Percentiles rank a stretch among this genome's conserved stretches.
These are phyloP conservation scores for Tetragonisca angustula DNA, from an alignment of 2,888 invertebrate species.

Conservation along the genomic window DNA sequence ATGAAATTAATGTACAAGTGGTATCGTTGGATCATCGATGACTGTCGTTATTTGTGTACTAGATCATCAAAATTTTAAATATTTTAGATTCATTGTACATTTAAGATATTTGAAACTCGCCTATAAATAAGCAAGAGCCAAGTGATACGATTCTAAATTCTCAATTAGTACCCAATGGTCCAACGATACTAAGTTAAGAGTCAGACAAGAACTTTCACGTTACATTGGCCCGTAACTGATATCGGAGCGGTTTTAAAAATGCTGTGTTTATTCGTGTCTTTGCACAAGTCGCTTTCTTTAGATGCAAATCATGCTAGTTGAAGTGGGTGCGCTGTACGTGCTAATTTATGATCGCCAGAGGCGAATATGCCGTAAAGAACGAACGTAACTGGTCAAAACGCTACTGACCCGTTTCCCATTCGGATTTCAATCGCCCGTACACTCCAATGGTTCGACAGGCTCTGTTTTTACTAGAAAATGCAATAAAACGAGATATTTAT, in stretches of 20 bases:
- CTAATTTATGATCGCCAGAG: background rate
- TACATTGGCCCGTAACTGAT: background rate
- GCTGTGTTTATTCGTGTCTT: background rate
- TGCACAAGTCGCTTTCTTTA: too few relatives aligned
- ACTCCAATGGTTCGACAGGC: slow-evolving; percentile 5
- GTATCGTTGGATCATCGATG: too few relatives aligned
- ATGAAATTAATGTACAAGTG: too few relatives aligned
- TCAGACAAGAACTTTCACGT: too few relatives aligned
- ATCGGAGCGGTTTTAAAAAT: background rate
- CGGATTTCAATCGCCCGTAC: slow-evolving; percentile 22
- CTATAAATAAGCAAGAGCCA: too few relatives aligned
- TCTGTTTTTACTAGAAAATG: slow-evolving; percentile 11
- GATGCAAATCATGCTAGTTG: background rate
- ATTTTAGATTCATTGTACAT: too few relatives aligned
- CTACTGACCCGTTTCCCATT: slow-evolving; percentile 9
- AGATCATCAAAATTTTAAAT: too few relatives aligned
- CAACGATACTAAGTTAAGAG: too few relatives aligned
- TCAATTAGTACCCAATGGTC: too few relatives aligned
- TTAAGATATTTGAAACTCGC: too few relatives aligned
- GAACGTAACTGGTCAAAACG: slow-evolving; percentile 1
- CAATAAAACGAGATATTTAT: slow-evolving; percentile 48
- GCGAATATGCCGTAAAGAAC: background rate
- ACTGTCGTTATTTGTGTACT: too few relatives aligned
- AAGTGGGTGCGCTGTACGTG: background rate
- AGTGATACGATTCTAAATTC: too few relatives aligned